Evolutionary conservation across 2,888 invertebrate genomes (phyloP).

Genomic region (Leucophenga montana): DNA sequence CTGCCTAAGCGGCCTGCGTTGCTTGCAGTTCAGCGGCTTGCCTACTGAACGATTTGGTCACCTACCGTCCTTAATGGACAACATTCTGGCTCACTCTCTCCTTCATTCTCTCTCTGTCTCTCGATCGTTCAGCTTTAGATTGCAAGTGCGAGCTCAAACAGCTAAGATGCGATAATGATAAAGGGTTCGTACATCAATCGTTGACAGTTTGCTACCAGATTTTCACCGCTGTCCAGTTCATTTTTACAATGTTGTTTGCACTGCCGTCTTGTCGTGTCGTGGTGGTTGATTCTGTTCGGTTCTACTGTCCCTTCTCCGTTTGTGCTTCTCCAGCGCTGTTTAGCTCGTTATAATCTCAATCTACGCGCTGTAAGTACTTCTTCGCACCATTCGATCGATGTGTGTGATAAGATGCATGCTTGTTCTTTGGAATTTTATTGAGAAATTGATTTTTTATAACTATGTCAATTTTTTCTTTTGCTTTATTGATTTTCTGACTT

Average conservation of each 20-base stretch:
- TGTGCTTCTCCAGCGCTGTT: not conserved
- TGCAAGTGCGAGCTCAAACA: constrained; percentile 36
- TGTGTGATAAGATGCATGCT: constrained; percentile 60
- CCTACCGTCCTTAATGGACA: constrained; percentile 26
- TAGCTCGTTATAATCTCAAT: constrained; percentile 29
- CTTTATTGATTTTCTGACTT: constrained; percentile 13
- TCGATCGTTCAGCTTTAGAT: not conserved
- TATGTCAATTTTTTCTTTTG: constrained; percentile 61
- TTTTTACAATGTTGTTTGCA: constrained; percentile 39
- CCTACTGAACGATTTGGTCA: constrained; percentile 21
- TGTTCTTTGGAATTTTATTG: constrained; percentile 60
- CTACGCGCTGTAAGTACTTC: constrained; percentile 60
- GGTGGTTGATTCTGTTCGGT: not conserved
- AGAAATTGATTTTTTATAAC: constrained; percentile 68
- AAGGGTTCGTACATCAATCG: constrained; percentile 67
- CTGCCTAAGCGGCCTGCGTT: constrained; percentile 25
- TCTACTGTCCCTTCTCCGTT: not conserved
- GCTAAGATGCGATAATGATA: constrained; percentile 65
- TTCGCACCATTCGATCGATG: constrained; percentile 61
- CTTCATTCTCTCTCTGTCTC: not conserved
- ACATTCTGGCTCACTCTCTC: constrained; percentile 14
- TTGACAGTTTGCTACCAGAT: constrained; percentile 67
- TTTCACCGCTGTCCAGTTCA: constrained; percentile 43
- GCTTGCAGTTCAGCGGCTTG: not conserved
- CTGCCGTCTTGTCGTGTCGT: constrained; percentile 28